Percentiles rank a stretch among this genome's conserved stretches.
These are phyloP conservation scores for Clarias laeviceps DNA, from an alignment of 2,797 vertebrate genomes.

Conservation along the genomic window DNA sequence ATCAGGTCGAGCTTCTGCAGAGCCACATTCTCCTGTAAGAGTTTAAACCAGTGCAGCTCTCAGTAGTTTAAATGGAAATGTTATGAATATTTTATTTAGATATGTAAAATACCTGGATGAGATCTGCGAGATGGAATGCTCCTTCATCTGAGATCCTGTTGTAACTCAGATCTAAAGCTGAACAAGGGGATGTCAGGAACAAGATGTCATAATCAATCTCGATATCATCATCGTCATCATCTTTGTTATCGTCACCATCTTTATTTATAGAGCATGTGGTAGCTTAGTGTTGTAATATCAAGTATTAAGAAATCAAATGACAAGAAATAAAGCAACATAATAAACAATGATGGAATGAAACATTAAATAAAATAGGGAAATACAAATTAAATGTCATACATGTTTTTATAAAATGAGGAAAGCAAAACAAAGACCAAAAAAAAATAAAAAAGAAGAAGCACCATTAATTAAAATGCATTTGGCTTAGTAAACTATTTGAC, in stretches of 20 bases:
- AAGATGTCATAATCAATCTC: not conserved
- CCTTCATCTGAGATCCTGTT: slow-evolving; percentile 80
- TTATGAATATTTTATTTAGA: not conserved
- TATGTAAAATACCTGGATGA: slow-evolving; percentile 78
- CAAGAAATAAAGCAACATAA: not conserved
- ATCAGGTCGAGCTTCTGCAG: slow-evolving; percentile 82
- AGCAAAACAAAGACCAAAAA: too few relatives aligned
- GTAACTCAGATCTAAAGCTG: slow-evolving; percentile 83
- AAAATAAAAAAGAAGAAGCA: too few relatives aligned
- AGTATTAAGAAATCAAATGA: not conserved
- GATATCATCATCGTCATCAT: not conserved
- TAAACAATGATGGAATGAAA: not conserved
- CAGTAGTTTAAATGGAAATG: not conserved
- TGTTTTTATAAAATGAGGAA: too few relatives aligned
- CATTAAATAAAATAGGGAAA: not conserved
- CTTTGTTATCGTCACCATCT: not conserved
- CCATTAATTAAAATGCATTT: too few relatives aligned
- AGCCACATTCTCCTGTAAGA: slow-evolving; percentile 63
- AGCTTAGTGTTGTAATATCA: not conserved
- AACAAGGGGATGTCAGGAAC: not conserved
- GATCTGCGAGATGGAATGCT: slow-evolving; percentile 68
- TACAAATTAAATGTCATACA: too few relatives aligned
- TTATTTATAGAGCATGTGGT: not conserved
- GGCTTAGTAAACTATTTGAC: too few relatives aligned
- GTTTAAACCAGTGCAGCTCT: not conserved